Evolutionary conservation across 2,113 vertebrate species (phyloP), one percentile per base, ranked within the genome.

Genomic region (Pelecanoides urinatrix): DNA sequence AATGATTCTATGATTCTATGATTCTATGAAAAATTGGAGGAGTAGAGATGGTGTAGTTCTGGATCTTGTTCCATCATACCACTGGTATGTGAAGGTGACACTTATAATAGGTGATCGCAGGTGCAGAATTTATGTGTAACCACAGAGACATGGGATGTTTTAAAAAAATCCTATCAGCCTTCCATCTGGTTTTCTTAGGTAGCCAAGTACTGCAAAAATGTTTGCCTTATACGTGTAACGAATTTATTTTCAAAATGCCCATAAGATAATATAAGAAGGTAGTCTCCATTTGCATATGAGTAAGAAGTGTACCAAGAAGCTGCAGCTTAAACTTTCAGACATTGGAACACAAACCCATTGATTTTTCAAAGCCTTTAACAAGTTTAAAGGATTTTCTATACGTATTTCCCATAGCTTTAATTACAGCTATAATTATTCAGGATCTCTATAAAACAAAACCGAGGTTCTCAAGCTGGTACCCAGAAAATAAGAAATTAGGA

Each of bases 11-110:
- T n/a, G n/a, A n/a, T n/a, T n/a, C n/a, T n/a, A n/a, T n/a, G n/a
- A n/a, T n/a, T n/a, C n/a, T n/a, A n/a, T n/a, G n/a, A n/a, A n/a
- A 27, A 34, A 55, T 1, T 20, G 7, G 18, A 30, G 13, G 3
- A 38, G 7, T 15, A 42, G n/a, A 74, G 26, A n/a, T 58, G 16
- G 4, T 66, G 6, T 11, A 62, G 18, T 19, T 84, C 49, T 65
- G 40, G 27, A 36, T 66, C 20, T 45, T 85, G 5, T 45, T 77
- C 19, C 9, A 14, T 74, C 34, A 9, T 30, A 38, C 9, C 34
- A 52, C 26, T 38, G 12, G 7, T 63, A 29, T 23, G 7, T 53
- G 67, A 68, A 61, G 15, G 36, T 86, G 45, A 76, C 49, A 47
- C 16, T 6, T 49, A 44, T 7, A 45, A 6, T 19, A 36, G 22